A percentile compares a stretch with the other conserved stretches of the same genome.
Evolutionary conservation across 2,888 invertebrate genomes (phyloP).

Genomic region (Exephanes ischioxanthus): DNA sequence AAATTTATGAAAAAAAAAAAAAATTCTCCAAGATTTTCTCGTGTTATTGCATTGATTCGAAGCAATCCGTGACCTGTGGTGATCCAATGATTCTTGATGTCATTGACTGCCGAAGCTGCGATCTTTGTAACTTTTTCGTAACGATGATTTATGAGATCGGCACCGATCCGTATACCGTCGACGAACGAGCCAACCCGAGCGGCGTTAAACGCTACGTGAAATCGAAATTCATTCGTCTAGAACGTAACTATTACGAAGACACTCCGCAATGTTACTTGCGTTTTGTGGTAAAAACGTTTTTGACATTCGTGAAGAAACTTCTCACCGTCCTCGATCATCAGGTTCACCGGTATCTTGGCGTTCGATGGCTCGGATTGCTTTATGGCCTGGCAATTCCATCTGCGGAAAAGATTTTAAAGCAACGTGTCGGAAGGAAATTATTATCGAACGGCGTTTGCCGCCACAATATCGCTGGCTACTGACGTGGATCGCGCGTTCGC

Average conservation of each 20-base stretch:
- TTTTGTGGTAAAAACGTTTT: not conserved
- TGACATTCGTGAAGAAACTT: conserved; percentile 28
- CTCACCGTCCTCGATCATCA: conserved; percentile 58
- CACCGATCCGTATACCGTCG: conserved; percentile 46
- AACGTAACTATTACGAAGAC: conserved; percentile 18
- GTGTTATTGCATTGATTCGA: conserved; percentile 15
- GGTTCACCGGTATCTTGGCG: conserved; percentile 38
- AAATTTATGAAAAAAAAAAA: conserved; percentile 25
- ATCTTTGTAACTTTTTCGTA: conserved; percentile 32
- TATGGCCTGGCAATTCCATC: conserved; percentile 59
- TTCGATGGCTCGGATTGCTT: conserved; percentile 33
- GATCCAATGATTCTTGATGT: conserved; percentile 73
- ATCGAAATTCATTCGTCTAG: conserved; percentile 43
- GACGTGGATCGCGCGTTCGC: not conserved
- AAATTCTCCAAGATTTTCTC: conserved; percentile 22
- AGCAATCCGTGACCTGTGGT: conserved; percentile 70
- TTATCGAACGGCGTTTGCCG: not conserved
- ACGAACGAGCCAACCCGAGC: conserved; percentile 35
- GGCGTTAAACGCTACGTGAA: conserved; percentile 58
- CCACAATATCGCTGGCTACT: not conserved
- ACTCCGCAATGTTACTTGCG: not conserved
- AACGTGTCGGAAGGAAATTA: conserved; percentile 14
- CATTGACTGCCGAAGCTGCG: conserved; percentile 65
- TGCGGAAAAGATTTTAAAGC: conserved; percentile 38
- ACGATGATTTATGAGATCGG: conserved; percentile 41